Evolutionary conservation across 2,888 invertebrate genomes (phyloP), one percentile per base, ranked within the genome.

Genomic region (Scaptomyza polygonia): DNA sequence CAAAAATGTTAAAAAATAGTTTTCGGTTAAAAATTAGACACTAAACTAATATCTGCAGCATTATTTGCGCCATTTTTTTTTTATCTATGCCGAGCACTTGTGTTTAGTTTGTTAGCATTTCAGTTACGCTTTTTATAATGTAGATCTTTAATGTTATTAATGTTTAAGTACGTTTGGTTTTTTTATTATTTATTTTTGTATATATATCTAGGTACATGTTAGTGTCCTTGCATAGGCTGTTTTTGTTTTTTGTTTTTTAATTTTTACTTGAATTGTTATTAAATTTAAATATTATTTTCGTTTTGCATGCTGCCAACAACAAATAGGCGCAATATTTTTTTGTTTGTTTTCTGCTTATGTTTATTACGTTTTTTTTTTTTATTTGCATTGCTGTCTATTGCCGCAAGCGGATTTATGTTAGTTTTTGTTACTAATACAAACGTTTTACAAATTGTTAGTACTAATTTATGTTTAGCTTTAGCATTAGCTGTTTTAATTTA

Each of bases 121-220:
- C 43, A 36, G 47, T 58, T 44, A 58, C 40, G 48, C 29, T 53
- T 59, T 72, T 43, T 65, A 51, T 56, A 21, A 63, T 67, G 43
- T 59, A 65, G 62, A 55, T 57, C 54, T 62, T 62, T 16, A 0
- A 25, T 25, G 25, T 42, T 30, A 18, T 32, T 16, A 34, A 9
- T 39, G 36, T 67, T 51, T 49, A 30, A 47, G 42, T 49, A 53
- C 32, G 32, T 45, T 51, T 36, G 34, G 12, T 42, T 40, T 27
- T 44, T 49, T 47, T 21, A 52, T 53, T 56, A 39, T 54, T 53
- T 56, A 39, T 61, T 64, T 66, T 66, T 72, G 68, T 74, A 71
- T 84, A 75, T 84, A 83, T 86, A 83, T 86, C 86, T 85, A 88
- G 88, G 88, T 88, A 85, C 88, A 84, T 85, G 87, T 85, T 86